Evolutionary conservation across 2,797 vertebrate genomes (phyloP).

Genomic region (Muscicapa comitata): DNA sequence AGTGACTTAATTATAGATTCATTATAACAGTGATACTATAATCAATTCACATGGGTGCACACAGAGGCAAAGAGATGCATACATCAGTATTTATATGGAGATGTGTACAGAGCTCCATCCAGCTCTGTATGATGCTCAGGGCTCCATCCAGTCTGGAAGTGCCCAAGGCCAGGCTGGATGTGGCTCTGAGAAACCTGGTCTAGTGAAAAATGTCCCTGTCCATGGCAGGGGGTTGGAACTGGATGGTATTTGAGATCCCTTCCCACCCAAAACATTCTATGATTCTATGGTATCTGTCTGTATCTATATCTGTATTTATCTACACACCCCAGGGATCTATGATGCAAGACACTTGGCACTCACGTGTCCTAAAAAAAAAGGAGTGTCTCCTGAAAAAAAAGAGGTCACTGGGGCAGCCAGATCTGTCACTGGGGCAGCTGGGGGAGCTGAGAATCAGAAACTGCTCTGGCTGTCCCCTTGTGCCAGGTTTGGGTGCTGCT

Average conservation of each 20-base stretch:
- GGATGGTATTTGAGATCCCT: not conserved
- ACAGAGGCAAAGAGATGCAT: not conserved
- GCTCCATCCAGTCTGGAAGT: not conserved
- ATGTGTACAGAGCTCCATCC: not conserved
- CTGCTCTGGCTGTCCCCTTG: not conserved
- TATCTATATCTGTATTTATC: not conserved
- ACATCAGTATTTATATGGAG: accelerated
- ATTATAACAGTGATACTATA: not conserved
- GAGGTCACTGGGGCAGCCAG: not conserved
- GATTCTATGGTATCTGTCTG: not conserved
- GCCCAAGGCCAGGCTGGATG: not conserved
- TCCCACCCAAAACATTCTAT: not conserved
- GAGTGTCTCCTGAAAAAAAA: not conserved
- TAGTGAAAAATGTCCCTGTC: not conserved
- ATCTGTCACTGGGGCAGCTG: not conserved
- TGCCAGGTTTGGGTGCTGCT: not conserved
- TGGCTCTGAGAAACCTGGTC: not conserved
- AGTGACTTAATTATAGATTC: not conserved
- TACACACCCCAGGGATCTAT: not conserved
- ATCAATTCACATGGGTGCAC: not conserved
- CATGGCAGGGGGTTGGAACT: not conserved
- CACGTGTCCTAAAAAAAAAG: accelerated
- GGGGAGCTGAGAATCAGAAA: not conserved
- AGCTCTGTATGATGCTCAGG: accelerated
- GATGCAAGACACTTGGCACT: accelerated